Percentiles rank a stretch among this genome's conserved stretches.
Evolutionary conservation across 2,888 invertebrate species (phyloP).

Genomic region (Adelphocoris suturalis): DNA sequence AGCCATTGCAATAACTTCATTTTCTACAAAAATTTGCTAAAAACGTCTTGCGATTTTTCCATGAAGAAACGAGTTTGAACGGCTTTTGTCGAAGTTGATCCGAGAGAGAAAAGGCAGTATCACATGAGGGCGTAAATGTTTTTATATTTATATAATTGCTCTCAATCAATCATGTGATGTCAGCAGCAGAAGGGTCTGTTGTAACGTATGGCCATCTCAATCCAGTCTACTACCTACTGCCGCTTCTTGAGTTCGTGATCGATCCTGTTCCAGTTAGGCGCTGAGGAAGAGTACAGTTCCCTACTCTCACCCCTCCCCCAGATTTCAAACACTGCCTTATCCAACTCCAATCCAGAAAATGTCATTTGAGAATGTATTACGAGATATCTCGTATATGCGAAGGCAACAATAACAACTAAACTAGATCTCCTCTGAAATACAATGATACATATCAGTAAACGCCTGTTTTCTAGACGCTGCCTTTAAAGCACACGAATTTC

Average conservation of each 20-base stretch:
- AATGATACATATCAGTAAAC: too few relatives aligned
- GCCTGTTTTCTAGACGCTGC: too few relatives aligned
- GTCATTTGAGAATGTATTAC: too few relatives aligned
- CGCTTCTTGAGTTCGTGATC: conserved; percentile 65
- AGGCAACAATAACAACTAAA: too few relatives aligned
- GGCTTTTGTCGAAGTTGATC: background rate
- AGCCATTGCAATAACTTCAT: too few relatives aligned
- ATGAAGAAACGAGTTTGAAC: background rate
- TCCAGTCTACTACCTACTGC: background rate
- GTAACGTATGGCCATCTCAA: conserved; percentile 51
- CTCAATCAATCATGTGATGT: conserved; percentile 70
- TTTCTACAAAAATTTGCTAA: too few relatives aligned
- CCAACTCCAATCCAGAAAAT: too few relatives aligned
- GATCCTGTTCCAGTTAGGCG: conserved; percentile 47
- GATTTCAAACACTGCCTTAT: too few relatives aligned
- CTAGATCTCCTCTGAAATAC: too few relatives aligned
- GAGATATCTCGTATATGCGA: too few relatives aligned
- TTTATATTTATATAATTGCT: conserved; percentile 72
- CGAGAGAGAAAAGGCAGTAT: background rate
- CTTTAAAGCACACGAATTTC: too few relatives aligned
- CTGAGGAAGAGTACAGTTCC: background rate
- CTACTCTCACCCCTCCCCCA: background rate
- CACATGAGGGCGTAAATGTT: background rate
- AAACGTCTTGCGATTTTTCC: background rate
- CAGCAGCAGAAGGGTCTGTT: conserved; percentile 61